phyloP scores from a whole-genome alignment of 2,113 vertebrate genomes.

The Clarias macrocephalus region DNA sequence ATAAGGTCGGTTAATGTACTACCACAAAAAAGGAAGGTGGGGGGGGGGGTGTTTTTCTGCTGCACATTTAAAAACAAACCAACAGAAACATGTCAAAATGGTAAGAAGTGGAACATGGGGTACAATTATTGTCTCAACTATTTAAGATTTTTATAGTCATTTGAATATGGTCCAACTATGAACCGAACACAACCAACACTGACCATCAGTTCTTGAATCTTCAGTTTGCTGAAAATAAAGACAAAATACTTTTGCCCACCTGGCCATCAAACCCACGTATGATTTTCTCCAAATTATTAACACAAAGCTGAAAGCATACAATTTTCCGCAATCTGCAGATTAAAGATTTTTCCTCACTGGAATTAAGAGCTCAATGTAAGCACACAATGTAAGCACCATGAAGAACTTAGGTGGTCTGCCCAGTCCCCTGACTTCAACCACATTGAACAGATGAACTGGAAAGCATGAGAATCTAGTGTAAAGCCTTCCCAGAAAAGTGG shows the following conservation, averaged over 20 bases:
- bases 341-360: neutral
- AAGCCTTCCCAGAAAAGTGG: neutral
- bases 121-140: neutral
- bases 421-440: neutral
- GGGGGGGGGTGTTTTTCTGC: neutral
- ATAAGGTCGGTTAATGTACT: conserved; percentile 11
- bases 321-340: neutral
- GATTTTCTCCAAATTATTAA: neutral
- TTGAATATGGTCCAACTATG: neutral
- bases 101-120: neutral
- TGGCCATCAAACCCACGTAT: neutral
- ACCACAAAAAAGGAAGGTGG: neutral
- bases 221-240: neutral
- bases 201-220: neutral
- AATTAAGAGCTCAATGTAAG: neutral
- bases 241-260: neutral
- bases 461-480: neutral
- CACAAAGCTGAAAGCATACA: neutral
- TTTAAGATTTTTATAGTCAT: neutral
- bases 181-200: neutral
- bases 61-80: neutral
- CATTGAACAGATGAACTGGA: neutral
- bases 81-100: conserved; percentile 22
- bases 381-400: neutral
- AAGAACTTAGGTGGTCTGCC: neutral